phyloP scores from a whole-genome alignment of 2,888 invertebrate genomes.

The Phrixothrix hirtus region DNA sequence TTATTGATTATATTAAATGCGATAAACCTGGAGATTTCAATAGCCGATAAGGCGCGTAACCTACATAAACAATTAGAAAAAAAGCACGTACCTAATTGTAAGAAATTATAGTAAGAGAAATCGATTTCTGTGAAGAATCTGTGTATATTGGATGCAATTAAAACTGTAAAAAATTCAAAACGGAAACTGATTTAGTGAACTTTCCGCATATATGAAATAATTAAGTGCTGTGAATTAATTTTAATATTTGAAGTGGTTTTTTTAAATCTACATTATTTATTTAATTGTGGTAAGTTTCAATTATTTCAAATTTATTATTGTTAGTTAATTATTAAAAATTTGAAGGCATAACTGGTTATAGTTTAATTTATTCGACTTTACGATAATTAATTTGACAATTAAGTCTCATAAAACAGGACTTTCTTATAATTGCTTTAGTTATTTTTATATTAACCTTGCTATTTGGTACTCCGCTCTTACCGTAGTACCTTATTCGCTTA shows the following conservation, averaged over 20 bases:
- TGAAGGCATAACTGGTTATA: too few relatives aligned
- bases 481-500: too few relatives aligned
- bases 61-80: conserved; percentile 10
- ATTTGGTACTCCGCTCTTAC: too few relatives aligned
- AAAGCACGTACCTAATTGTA: neutral
- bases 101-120: neutral
- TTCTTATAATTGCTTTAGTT: too few relatives aligned
- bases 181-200: neutral
- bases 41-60: conserved; percentile 16
- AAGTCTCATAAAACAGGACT: too few relatives aligned
- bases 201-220: too few relatives aligned
- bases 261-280: neutral
- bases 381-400: neutral
- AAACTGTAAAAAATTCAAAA: neutral
- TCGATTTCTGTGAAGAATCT: neutral
- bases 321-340: too few relatives aligned
- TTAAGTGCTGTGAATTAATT: neutral
- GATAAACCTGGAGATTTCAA: conserved; percentile 18
- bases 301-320: too few relatives aligned
- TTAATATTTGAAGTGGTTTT: neutral
- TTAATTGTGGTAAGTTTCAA: neutral
- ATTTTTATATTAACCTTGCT: too few relatives aligned
- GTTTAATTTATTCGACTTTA: too few relatives aligned
- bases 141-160: neutral
- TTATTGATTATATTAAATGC: too few relatives aligned